A percentile compares a stretch with the other conserved stretches of the same genome.
Evolutionary conservation across 2,888 invertebrate genomes (phyloP).

Genomic region (Drosophila hawaiiensis): DNA sequence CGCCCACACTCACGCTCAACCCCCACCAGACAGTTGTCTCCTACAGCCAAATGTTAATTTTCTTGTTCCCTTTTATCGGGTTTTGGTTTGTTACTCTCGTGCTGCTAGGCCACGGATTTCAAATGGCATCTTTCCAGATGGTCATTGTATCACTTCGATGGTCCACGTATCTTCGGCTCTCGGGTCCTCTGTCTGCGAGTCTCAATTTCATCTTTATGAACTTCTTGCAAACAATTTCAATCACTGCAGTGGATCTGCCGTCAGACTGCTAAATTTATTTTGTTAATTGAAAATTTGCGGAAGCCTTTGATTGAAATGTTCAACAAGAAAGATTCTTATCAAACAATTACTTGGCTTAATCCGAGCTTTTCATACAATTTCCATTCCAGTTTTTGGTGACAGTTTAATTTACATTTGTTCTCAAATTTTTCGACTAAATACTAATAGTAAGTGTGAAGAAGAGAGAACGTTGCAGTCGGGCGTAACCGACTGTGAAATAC

Average conservation of each 20-base stretch:
- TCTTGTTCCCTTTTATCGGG: conserved; percentile 48
- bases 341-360: not conserved
- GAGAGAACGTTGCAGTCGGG: too few relatives aligned
- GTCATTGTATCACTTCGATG: conserved; percentile 2
- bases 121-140: conserved; percentile 18
- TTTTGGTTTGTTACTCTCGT: conserved; percentile 35
- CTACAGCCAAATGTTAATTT: conserved; percentile 43
- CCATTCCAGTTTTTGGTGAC: not conserved
- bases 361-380: not conserved
- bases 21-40: conserved; percentile 5
- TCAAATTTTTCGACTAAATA: not conserved
- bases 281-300: conserved; percentile 46
- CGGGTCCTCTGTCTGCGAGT: not conserved
- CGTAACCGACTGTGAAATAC: too few relatives aligned
- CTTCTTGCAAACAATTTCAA: conserved; percentile 25
- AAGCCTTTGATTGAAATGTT: conserved; percentile 6
- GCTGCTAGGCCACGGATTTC: not conserved
- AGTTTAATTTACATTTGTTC: not conserved
- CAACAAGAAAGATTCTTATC: not conserved
- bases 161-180: not conserved
- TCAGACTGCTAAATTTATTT: conserved; percentile 33
- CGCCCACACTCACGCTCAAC: not conserved
- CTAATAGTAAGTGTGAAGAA: not conserved
- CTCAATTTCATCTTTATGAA: conserved; percentile 2
- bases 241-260: not conserved